A percentile compares a stretch with the other conserved stretches of the same genome.
Evolutionary conservation across 2,888 invertebrate genomes (phyloP).

Genomic region (Phoenoteleia sp.): DNA sequence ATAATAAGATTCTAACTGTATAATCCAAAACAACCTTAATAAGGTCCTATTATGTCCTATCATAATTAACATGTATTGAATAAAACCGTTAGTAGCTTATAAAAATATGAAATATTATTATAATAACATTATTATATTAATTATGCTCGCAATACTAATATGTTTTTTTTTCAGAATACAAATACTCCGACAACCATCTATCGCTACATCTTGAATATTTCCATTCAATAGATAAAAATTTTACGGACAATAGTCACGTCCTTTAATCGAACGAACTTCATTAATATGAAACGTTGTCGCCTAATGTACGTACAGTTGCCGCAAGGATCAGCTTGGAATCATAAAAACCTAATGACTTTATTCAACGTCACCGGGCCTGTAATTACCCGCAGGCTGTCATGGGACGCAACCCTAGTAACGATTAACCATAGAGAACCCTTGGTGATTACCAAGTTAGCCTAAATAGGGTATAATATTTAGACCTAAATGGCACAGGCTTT

Average conservation of each 20-base stretch:
- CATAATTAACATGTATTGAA: too few species aligned
- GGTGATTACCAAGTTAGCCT: slow-evolving; percentile 85
- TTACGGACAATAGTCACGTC: slow-evolving; percentile 52
- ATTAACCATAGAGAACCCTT: slow-evolving; percentile 81
- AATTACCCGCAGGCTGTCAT: slow-evolving; percentile 84
- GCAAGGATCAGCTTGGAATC: slow-evolving; percentile 67
- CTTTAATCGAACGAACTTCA: slow-evolving; percentile 63
- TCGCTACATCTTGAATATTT: background rate
- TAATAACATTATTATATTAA: too few species aligned
- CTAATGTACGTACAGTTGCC: slow-evolving; percentile 42
- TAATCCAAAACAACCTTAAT: too few species aligned
- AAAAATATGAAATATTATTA: too few species aligned
- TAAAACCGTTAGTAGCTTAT: too few species aligned
- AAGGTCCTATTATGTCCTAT: too few species aligned
- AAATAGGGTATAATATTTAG: slow-evolving; percentile 85
- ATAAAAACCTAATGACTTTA: slow-evolving; percentile 85
- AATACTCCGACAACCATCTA: background rate
- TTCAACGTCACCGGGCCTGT: slow-evolving; percentile 84
- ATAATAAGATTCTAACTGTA: too few species aligned
- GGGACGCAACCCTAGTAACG: slow-evolving; percentile 79
- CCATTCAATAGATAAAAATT: slow-evolving; percentile 32
- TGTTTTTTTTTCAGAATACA: background rate
- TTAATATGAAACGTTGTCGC: slow-evolving; percentile 67
- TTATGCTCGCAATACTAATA: too few species aligned
- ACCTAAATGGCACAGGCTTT: slow-evolving; percentile 80